Conservation (phyloP, 2,797 vertebrate genomes). For the Bucorvus abyssinicus region DNA sequence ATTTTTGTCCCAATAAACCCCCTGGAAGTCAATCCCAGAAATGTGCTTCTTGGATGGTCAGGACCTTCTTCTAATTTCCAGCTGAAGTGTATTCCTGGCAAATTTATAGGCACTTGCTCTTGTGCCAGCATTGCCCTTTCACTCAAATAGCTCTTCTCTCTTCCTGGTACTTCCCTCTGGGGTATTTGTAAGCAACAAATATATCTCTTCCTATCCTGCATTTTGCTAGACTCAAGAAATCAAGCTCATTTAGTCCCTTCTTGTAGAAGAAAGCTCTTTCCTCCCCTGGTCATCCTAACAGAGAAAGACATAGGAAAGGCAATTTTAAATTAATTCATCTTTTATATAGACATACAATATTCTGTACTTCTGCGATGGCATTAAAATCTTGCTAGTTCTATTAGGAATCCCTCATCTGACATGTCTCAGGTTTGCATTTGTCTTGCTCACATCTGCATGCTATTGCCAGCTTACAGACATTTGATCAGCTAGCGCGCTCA, state of each 20-base stretch:
- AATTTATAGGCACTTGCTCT: slow-evolving; percentile 23
- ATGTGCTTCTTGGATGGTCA: neutral
- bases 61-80: slow-evolving; percentile 11
- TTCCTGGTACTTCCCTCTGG: slow-evolving; percentile 21
- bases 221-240: slow-evolving; percentile 31
- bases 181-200: slow-evolving; percentile 49
- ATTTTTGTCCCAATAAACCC: neutral
- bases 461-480: slow-evolving; percentile 48
- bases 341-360: slow-evolving; percentile 18
- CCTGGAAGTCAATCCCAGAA: neutral
- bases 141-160: slow-evolving; percentile 41
- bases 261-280: slow-evolving; percentile 10
- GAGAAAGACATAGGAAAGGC: neutral
- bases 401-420: slow-evolving; percentile 50
- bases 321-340: slow-evolving; percentile 47
- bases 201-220: slow-evolving; percentile 13
- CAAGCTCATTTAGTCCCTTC: slow-evolving; percentile 24
- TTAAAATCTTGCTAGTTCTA: slow-evolving; percentile 39
- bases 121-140: slow-evolving; percentile 45
- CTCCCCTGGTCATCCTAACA: neutral
- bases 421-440: slow-evolving; percentile 30
- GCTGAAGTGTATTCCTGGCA: slow-evolving; percentile 39
- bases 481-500: slow-evolving; percentile 16
- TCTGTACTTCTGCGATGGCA: neutral
- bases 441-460: slow-evolving; percentile 62